phyloP scores from a whole-genome alignment of 2,797 vertebrate genomes.

The Pagetopsis macropterus region DNA sequence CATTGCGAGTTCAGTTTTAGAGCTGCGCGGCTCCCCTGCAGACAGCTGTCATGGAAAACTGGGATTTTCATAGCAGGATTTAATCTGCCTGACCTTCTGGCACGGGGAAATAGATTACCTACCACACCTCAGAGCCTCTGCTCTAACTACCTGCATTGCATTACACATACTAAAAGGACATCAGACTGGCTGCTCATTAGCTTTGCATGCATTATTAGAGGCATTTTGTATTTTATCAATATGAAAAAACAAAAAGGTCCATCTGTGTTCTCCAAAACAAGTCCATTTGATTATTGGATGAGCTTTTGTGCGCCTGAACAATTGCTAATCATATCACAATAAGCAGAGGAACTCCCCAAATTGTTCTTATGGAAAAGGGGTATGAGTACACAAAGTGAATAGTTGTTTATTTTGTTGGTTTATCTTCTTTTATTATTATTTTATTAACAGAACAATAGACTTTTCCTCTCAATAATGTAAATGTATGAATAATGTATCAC shows the following conservation, averaged over 20 bases:
- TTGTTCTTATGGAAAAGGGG: background rate
- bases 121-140: constrained; percentile 61
- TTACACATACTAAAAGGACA: constrained; percentile 71
- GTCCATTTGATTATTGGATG: constrained; percentile 46
- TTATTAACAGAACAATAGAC: constrained; percentile 6
- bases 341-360: background rate
- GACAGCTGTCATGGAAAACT: constrained; percentile 79
- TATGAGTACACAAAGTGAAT: background rate
- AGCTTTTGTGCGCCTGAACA: constrained; percentile 20
- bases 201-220: constrained; percentile 57
- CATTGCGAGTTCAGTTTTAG: constrained; percentile 77
- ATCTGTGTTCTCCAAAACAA: constrained; percentile 47
- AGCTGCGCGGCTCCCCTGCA: constrained; percentile 70
- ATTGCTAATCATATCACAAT: constrained; percentile 41
- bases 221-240: constrained; percentile 56
- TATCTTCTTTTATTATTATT: background rate
- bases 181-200: constrained; percentile 51
- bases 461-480: background rate
- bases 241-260: constrained; percentile 15
- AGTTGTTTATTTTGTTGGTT: constrained; percentile 1
- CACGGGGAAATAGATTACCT: constrained; percentile 77
- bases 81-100: constrained; percentile 84
- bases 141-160: constrained; percentile 63
- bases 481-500: background rate
- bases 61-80: constrained; percentile 79